Evolutionary conservation across 2,888 invertebrate genomes (phyloP), one percentile per base, ranked within the genome.

Genomic region (Drosophila neotestacea): DNA sequence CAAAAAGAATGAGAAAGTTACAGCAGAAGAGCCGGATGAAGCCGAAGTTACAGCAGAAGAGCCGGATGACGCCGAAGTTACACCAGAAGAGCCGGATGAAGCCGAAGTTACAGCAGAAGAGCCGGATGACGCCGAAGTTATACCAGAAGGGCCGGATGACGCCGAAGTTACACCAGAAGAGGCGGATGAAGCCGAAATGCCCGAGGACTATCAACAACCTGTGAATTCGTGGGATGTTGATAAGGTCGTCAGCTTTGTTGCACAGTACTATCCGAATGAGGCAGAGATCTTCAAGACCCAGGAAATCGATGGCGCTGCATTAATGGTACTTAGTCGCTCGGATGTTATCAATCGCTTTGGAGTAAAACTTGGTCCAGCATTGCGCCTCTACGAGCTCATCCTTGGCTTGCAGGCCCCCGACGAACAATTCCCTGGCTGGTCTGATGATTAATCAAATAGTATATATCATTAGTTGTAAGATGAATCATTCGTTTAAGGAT

Each of bases 291-390:
- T 98, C 80, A 94, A 94, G 89, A 95, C 96, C 77, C 97, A 98
- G 94, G 97, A 98, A 91, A 97, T 98, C 73, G 98, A 98, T 93
- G 98, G 98, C 0, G 95, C 95, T 86, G 96, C 97, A 0, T 92
- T 98, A 60, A 93, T 98, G 69, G 94, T 98, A 85, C 95, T 98
- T 92, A 95, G 96, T 84, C 94, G 98, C 75, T 94, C 95, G 41
- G 98, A 98, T 90, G 96, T 98, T 28, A 94, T 98, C 4, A 95
- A 94, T 67, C 96, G 96, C 38, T 93, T 98, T 70, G 95, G 96
- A 42, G 93, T 98, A 22, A 96, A 96, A 72, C 93, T 98, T 11
- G 98, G 98, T 0, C 97, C 97, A 47, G 98, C 98, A 4, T 93
- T 98, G 48, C 96, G 97, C 85, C 94, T 98, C 42, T 97, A 97